Base-by-base conservation (phyloP, 2,888 invertebrate genomes). In the Seira ritae region DNA sequence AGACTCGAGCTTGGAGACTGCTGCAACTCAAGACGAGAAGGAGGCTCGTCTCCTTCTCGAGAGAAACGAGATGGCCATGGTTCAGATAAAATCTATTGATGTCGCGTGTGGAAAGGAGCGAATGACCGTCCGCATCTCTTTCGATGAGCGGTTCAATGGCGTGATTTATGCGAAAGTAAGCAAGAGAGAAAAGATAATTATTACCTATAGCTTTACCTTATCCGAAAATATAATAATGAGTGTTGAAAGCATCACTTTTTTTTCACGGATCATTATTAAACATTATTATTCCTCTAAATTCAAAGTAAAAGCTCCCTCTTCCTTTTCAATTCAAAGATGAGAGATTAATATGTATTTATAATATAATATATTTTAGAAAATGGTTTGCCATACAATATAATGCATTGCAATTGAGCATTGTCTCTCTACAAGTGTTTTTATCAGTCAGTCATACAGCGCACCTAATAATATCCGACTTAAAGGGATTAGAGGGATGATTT, bases 91-190 rank as follows among this genome's bases (percentile, higher is more conserved):
- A 89, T 93, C 93, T 0, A 93, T 96, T 78, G 93, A 95, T 60
- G 96, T 96, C 0, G 93, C 94, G 89, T 96, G 96, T 89, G 94
- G 94, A 80, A 95, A 95, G 90, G 95, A 95, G 86, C 94, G 94
- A 94, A 96, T 96, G 96, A 95, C 94, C 0, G 95, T 96, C 83
- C 93, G 94, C 87, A 93, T 96, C 10, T 95, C 95, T 90, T 96
- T 96, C 90, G 95, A 95, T 90, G 93, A 94, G 84, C 92, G 91
- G 19, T 96, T 95, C 90, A 93, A 95, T 87, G 96, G 96, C 0
- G 92, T 96, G 15, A 95, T 96, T 87, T 96, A 96, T 89, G 95
- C 95, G 0, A 95, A 95, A 92, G 92, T 92, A 89, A 68, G 78
- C 19, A 68, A n/a, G 31, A 31, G 31, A 31, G 55, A 19, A 22